Evolutionary conservation across 2,797 vertebrate species (phyloP).

Genomic region (Syndactyla subalaris): DNA sequence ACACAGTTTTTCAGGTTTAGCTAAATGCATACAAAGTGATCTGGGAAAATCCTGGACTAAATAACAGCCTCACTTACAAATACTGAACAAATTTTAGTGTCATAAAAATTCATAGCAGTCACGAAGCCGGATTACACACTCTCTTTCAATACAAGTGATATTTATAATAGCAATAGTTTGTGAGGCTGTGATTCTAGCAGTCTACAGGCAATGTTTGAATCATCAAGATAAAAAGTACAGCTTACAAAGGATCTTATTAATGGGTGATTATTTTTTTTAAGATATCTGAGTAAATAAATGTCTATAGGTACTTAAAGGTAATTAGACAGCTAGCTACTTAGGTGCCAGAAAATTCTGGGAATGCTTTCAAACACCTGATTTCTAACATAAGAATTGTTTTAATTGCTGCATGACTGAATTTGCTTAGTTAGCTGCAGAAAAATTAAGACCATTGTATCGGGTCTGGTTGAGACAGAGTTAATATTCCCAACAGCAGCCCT

Average conservation of each 20-base stretch:
- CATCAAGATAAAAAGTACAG: neutral
- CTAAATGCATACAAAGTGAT: neutral
- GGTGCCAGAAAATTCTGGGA: neutral
- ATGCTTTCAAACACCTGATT: neutral
- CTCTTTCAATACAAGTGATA: neutral
- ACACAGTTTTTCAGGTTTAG: neutral
- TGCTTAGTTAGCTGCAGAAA: neutral
- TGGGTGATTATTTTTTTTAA: accelerated
- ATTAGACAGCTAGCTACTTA: neutral
- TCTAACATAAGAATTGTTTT: neutral
- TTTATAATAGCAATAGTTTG: neutral
- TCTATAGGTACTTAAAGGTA: neutral
- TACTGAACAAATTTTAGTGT: neutral
- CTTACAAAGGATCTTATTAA: neutral
- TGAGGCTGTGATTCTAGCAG: neutral
- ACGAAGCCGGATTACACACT: neutral
- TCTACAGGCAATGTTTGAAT: neutral
- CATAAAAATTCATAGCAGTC: neutral
- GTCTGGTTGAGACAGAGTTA: neutral
- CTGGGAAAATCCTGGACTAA: neutral
- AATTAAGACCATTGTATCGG: neutral
- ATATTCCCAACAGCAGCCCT: neutral
- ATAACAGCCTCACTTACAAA: neutral
- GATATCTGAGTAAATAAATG: neutral
- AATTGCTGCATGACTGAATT: neutral